A percentile compares a stretch with the other conserved stretches of the same genome.
phyloP scores from a whole-genome alignment of 2,113 vertebrate genomes.

The Lutjanus erythropterus region DNA sequence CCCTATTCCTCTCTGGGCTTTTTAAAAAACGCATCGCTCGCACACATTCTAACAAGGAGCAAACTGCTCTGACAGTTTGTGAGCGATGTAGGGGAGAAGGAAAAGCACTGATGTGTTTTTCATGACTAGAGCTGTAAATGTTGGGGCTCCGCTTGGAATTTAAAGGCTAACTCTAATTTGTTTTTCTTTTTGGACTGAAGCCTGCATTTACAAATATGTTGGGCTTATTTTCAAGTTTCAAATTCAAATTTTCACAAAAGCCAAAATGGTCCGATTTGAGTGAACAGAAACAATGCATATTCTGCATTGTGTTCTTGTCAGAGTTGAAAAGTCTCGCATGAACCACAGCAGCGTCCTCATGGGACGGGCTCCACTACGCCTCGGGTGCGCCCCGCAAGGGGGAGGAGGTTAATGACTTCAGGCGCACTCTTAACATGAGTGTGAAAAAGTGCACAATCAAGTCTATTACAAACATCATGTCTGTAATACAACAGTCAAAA shows the following conservation, averaged over 20 bases:
- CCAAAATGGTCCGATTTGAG: not conserved
- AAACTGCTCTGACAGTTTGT: conserved; percentile 25
- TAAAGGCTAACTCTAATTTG: not conserved
- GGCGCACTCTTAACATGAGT: not conserved
- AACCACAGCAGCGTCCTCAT: too few species aligned
- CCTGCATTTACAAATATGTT: not conserved
- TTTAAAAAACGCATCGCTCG: not conserved
- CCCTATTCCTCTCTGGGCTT: conserved; percentile 22
- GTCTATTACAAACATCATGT: not conserved
- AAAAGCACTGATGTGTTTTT: not conserved
- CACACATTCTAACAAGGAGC: conserved; percentile 24
- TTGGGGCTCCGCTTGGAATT: not conserved
- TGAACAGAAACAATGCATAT: not conserved
- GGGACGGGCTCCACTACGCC: not conserved
- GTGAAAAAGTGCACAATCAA: not conserved
- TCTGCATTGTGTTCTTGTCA: not conserved
- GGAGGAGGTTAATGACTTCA: conserved; percentile 6
- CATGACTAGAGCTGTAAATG: not conserved
- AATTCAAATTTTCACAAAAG: not conserved
- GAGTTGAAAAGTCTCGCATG: not conserved
- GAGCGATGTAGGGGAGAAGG: not conserved
- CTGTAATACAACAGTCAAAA: not conserved
- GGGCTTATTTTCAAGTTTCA: not conserved
- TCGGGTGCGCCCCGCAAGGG: not conserved
- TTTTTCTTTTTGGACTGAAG: not conserved